Conservation (phyloP, 2,888 invertebrate genomes). For the Boloria euphrosyne region DNA sequence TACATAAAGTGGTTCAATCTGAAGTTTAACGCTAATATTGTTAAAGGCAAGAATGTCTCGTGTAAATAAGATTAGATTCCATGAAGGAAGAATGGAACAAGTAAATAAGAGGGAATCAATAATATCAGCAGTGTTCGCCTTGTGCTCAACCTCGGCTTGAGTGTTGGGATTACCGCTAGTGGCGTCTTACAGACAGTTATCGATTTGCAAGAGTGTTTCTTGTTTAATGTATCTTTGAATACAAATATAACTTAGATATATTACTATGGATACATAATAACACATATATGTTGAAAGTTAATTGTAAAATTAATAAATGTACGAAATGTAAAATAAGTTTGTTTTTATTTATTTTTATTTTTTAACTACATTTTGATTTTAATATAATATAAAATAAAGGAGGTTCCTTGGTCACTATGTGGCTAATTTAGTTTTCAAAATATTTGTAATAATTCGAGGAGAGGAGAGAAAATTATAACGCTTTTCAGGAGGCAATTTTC, state of each 20-base stretch:
- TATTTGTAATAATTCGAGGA: no score
- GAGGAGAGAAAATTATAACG: no score
- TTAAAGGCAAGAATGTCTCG: slow-evolving; percentile 18
- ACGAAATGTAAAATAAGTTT: no score
- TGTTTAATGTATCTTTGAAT: neutral
- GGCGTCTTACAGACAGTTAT: slow-evolving; percentile 7
- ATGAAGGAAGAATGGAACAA: slow-evolving; percentile 10
- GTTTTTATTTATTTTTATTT: no score
- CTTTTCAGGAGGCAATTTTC: no score
- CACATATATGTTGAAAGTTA: no score
- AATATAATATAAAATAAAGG: no score
- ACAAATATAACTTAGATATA: neutral
- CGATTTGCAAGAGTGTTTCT: slow-evolving; percentile 4
- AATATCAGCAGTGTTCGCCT: slow-evolving; percentile 36
- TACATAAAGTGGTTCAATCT: neutral
- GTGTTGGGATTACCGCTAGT: slow-evolving; percentile 42
- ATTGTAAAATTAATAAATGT: no score
- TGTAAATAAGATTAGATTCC: slow-evolving; percentile 32
- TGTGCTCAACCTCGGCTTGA: slow-evolving; percentile 50
- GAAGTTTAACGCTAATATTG: slow-evolving; percentile 14
- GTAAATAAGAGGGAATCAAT: slow-evolving; percentile 19
- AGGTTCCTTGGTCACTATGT: no score
- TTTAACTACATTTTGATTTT: no score
- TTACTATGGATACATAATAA: neutral
- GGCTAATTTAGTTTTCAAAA: no score